Evolutionary conservation across 2,888 invertebrate species (phyloP).

Genomic region (Drosophila basisetae): DNA sequence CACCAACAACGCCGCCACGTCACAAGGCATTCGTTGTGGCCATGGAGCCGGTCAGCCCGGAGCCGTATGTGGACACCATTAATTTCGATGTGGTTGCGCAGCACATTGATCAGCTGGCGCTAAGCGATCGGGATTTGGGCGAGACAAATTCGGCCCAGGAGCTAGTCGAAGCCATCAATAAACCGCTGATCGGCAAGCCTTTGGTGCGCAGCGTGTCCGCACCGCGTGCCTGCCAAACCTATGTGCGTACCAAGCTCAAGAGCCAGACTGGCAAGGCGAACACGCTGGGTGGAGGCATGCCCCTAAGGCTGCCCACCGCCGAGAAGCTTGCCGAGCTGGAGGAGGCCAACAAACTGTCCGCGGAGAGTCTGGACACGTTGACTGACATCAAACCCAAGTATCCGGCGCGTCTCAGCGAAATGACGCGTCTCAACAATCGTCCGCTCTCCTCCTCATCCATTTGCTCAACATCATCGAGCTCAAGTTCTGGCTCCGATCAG

Average conservation of each 20-base stretch:
- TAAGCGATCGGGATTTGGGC: constrained; percentile 54
- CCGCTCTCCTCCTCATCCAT: constrained; percentile 85
- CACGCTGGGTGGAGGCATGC: constrained; percentile 75
- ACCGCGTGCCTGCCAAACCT: constrained; percentile 78
- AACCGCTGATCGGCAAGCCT: constrained; percentile 77
- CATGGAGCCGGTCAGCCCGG: constrained; percentile 70
- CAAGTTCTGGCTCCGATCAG: constrained; percentile 88
- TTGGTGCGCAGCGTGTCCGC: constrained; percentile 76
- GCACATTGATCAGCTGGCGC: constrained; percentile 67
- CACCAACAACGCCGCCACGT: constrained; percentile 27
- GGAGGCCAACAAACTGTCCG: constrained; percentile 82
- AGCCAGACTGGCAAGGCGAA: constrained; percentile 73
- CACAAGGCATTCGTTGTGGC: constrained; percentile 74
- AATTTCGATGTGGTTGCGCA: constrained; percentile 74
- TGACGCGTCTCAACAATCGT: constrained; percentile 83
- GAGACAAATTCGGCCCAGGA: constrained; percentile 26
- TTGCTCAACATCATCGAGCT: constrained; percentile 86
- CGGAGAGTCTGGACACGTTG: constrained; percentile 83
- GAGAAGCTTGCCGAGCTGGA: constrained; percentile 79
- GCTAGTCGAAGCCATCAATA: constrained; percentile 76
- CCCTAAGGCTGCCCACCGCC: constrained; percentile 76
- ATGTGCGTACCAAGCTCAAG: constrained; percentile 81
- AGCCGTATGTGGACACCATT: constrained; percentile 70
- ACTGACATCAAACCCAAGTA: constrained; percentile 83
- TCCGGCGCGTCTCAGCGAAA: constrained; percentile 76